Conservation (phyloP, 2,113 vertebrate species). For the Puffinus mauretanicus region DNA sequence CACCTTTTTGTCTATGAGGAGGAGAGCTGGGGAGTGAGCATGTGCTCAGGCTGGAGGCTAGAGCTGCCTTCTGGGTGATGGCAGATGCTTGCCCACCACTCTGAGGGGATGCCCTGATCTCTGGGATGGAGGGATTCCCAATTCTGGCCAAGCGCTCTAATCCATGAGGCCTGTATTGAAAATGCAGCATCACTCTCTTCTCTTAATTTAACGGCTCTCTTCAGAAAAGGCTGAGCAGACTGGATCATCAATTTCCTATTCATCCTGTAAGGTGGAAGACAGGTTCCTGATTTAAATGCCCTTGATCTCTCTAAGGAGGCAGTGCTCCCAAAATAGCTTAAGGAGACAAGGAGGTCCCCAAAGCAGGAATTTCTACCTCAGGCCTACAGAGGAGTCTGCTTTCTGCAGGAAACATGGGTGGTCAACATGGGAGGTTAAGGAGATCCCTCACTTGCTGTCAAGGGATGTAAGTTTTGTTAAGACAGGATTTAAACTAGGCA, state of each 20-base stretch:
- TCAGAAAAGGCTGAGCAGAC: neutral
- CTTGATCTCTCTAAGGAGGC: neutral
- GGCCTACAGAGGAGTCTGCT: rapidly evolving
- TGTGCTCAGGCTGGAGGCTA: rapidly evolving
- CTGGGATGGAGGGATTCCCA: neutral
- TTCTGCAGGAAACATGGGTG: neutral
- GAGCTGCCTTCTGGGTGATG: neutral
- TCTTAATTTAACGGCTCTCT: neutral
- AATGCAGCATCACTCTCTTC: neutral
- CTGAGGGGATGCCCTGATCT: neutral
- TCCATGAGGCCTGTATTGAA: neutral
- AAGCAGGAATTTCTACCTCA: neutral
- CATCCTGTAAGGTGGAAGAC: neutral
- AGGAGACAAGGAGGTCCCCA: neutral
- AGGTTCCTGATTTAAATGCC: neutral
- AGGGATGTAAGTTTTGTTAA: neutral
- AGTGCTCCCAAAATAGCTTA: neutral
- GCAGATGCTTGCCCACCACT: neutral
- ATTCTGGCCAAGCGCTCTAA: neutral
- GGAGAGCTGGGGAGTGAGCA: neutral
- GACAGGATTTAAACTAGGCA: neutral
- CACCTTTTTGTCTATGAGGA: neutral
- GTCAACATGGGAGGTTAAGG: neutral
- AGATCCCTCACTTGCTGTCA: neutral
- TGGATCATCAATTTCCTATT: neutral